Base-by-base conservation (phyloP, 2,888 invertebrate genomes). In the Cepaea hortensis region DNA sequence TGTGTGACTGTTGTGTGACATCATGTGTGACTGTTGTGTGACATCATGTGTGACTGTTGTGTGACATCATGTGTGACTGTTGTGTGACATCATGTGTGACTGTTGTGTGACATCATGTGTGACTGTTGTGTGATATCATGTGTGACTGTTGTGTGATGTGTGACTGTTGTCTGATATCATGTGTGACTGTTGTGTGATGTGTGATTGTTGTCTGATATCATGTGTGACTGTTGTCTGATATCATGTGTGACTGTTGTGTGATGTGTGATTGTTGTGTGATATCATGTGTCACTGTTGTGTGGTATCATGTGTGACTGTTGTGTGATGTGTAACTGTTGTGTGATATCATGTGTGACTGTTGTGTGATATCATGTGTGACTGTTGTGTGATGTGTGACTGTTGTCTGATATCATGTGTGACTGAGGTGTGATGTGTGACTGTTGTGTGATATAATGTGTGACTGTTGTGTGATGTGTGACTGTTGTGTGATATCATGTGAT, bases 21-120 rank as follows among this genome's bases (percentile, higher is more conserved):
- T n/a, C n/a, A n/a, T n/a, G 9, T 9, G 11, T 72, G 72, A 11
- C 23, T 72, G 72, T 72, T 72, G 72, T 72, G 23, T 23, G 72
- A 72, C n/a, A n/a, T n/a, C n/a, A n/a, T 72, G 72, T 72, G 23
- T 72, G 72, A 11, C 23, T 72, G 72, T 23, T 72, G 72, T 72
- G 23, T 23, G 72, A 72, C 11, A 23, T 23, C 72, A 23, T 5
- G 4, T 23, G 11, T 72, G 72, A 23, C 3, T 72, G 72, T 3
- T 3, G 68, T 68, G n/a, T 20, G 68, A n/a, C n/a, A n/a, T n/a
- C n/a, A n/a, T 72, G 72, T 23, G 20, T 9, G 72, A 11, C 23
- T 72, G 72, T 23, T 72, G 72, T 72, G 23, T 23, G 72, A 72
- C 11, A 23, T 23, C 72, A 23, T n/a, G n/a, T 55, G 55, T 55